Conservation (phyloP, 2,797 vertebrate genomes). For the Uromys caudimaculatus region DNA sequence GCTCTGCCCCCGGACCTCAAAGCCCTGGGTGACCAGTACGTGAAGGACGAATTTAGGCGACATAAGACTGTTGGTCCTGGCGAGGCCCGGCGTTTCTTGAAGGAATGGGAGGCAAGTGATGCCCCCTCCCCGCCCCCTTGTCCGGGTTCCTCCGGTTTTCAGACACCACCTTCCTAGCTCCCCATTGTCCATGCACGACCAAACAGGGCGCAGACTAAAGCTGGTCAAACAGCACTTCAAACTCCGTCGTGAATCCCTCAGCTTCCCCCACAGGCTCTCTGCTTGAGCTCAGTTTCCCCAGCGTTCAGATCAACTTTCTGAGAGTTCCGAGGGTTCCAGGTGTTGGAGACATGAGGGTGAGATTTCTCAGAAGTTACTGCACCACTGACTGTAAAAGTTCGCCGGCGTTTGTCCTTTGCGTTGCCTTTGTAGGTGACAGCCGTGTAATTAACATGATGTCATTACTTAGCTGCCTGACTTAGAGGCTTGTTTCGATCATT, state of each 20-base stretch:
- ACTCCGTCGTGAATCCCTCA: rapidly evolving
- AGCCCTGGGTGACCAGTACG: slow-evolving; percentile 93
- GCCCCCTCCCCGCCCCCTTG: not conserved
- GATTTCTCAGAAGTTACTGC: not conserved
- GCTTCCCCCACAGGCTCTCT: no score
- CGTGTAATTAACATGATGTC: not conserved
- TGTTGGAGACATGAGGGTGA: not conserved
- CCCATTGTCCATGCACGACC: not conserved
- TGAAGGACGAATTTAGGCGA: slow-evolving; percentile 94
- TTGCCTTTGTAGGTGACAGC: not conserved
- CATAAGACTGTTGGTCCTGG: slow-evolving; percentile 86
- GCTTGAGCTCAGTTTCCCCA: rapidly evolving
- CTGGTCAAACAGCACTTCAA: not conserved
- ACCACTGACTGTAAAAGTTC: not conserved
- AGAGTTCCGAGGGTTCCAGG: not conserved
- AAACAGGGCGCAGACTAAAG: not conserved
- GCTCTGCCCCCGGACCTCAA: slow-evolving; percentile 90
- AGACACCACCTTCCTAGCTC: not conserved
- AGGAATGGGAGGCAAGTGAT: slow-evolving; percentile 94
- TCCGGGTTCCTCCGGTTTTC: not conserved
- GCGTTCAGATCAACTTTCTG: not conserved
- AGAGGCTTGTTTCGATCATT: not conserved
- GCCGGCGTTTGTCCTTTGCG: not conserved
- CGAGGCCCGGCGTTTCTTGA: slow-evolving; percentile 90
- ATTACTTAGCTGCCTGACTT: not conserved